Base-by-base conservation (phyloP, 2,888 invertebrate genomes). In the Melanophora roralis region DNA sequence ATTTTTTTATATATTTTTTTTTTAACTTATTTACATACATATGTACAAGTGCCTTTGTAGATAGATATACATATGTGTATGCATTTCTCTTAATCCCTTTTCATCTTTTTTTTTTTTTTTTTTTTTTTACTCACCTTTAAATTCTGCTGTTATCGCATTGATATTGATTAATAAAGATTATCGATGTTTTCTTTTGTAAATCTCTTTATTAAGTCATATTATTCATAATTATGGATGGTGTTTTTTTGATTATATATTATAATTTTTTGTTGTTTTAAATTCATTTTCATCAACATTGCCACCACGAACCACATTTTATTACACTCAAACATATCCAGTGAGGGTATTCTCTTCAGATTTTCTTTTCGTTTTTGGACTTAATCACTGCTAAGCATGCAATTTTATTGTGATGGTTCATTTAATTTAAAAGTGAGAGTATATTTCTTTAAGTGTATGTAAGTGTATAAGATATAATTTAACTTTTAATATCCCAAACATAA, bases 341-440 rank as follows among this genome's bases (percentile, higher is more conserved):
- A 6, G 27, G 27, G 6, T 27, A 27, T 27, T 27, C 6, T 36
- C 43, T 43, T 27, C 19, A 62, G 19, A 43, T 32, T 62, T 38
- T 60, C 40, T 62, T 53, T 27, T 16, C 16, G 5, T 34, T 11
- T 57, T 14, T 43, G 43, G 49, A 67, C 40, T 64, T 78, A 78
- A 78, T 78, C 68, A 74, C 59, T 68, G 34, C 14, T 59, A 53
- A 64, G 57, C 74, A 74, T 64, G 74, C 69, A 64, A 69, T 79
- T 60, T 68, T 60, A 51, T 74, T 79, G 49, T 71, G 68, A 74
- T 32, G 53, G 72, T 51, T 78, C 72, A 72, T 60, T 71, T 49
- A 12, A 34, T 60, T 23, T 55, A 38, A 71, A 77, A 59, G 67
- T 67, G 67, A 75, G 59, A 73, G 27, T 3, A 27, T n/a, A n/a